phyloP scores from a whole-genome alignment of 2,113 vertebrate species.

The Sminthopsis crassicaudata region DNA sequence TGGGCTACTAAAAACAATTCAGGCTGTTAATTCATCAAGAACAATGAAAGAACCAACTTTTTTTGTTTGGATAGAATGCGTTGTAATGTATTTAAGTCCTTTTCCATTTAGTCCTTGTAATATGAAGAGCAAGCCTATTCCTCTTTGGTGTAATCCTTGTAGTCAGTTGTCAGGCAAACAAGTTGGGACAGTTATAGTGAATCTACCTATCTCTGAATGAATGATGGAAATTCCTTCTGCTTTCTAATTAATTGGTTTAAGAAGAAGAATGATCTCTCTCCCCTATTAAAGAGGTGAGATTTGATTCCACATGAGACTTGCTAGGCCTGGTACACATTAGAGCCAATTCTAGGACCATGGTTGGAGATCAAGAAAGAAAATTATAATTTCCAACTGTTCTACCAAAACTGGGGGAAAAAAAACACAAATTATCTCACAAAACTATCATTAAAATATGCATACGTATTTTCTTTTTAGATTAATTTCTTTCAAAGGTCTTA shows the following conservation, averaged over 20 bases:
- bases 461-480: background rate
- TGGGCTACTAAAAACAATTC: background rate
- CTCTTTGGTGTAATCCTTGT: background rate
- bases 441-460: background rate
- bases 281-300: background rate
- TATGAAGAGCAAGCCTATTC: background rate
- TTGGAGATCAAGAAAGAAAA: background rate
- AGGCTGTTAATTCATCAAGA: background rate
- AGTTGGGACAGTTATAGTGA: background rate
- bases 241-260: background rate
- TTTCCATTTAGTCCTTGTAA: background rate
- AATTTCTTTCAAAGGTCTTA: slow-evolving; percentile 28
- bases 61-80: background rate
- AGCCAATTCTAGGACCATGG: background rate
- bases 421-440: background rate
- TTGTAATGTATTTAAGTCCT: background rate
- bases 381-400: background rate
- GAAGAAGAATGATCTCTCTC: background rate
- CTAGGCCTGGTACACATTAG: background rate
- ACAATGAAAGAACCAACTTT: background rate
- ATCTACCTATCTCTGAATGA: background rate
- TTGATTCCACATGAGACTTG: background rate
- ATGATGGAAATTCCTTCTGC: background rate
- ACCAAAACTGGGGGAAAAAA: background rate
- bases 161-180: background rate